Evolutionary conservation across 2,797 vertebrate genomes (phyloP).

Genomic region (Syndactyla subalaris): DNA sequence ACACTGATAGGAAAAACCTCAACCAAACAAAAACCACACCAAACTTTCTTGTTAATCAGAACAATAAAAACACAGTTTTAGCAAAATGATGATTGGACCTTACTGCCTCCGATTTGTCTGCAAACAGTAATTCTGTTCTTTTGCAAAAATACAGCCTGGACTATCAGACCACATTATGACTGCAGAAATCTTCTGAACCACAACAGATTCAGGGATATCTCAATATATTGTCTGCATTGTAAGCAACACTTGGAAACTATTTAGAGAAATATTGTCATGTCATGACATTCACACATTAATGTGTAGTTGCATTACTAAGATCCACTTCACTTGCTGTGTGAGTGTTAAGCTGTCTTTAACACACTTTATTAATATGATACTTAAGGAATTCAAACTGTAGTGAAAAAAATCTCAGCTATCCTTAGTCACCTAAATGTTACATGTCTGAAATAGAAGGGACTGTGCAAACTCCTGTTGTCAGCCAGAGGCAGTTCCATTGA

Average conservation of each 20-base stretch:
- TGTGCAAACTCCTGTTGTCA: not conserved
- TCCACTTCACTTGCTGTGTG: not conserved
- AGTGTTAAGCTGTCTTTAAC: not conserved
- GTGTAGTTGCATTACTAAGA: not conserved
- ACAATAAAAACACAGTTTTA: not conserved
- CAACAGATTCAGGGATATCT: not conserved
- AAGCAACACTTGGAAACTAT: not conserved
- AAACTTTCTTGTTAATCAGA: not conserved
- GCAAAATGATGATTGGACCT: not conserved
- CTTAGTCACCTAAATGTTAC: not conserved
- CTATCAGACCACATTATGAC: not conserved
- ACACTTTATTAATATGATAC: not conserved
- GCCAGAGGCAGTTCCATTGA: not conserved
- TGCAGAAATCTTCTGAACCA: not conserved
- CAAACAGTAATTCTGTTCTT: not conserved
- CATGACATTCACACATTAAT: not conserved
- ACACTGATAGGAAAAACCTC: not conserved
- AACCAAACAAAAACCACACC: not conserved
- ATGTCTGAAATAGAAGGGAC: not conserved
- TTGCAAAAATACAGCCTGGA: not conserved
- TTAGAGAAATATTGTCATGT: not conserved
- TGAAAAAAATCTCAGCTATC: not conserved
- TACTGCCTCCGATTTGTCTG: not conserved
- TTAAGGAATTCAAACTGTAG: not conserved
- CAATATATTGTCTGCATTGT: not conserved